Percentiles rank a stretch among this genome's conserved stretches.
phyloP scores from a whole-genome alignment of 2,113 vertebrate species.

The Toxotes jaculatrix region DNA sequence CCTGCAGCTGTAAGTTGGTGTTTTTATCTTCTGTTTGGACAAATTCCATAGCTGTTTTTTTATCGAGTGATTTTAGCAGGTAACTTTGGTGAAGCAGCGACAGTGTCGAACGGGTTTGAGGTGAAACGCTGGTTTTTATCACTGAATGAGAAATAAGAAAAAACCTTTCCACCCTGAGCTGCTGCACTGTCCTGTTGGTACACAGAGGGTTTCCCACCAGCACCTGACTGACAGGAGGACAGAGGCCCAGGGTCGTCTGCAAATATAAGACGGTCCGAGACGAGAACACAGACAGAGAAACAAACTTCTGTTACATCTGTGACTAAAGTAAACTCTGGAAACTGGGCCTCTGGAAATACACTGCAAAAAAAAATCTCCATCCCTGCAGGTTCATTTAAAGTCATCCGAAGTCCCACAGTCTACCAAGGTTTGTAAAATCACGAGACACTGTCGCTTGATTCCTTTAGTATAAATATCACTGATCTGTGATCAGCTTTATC shows the following conservation, averaged over 20 bases:
- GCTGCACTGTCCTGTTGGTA: constrained; percentile 12
- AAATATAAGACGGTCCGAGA: constrained; percentile 17
- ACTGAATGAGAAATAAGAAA: background rate
- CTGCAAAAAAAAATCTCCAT: background rate
- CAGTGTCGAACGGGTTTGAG: no score
- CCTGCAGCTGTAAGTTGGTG: no score
- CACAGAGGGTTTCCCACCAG: constrained; percentile 34
- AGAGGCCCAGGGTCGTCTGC: constrained; percentile 23
- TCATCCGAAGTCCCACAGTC: no score
- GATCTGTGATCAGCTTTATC: background rate
- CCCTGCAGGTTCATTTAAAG: background rate
- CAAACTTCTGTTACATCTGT: background rate
- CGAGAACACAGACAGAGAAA: background rate
- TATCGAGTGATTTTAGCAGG: no score
- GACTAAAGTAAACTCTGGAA: constrained; percentile 33
- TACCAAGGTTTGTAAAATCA: background rate
- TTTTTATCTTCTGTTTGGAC: no score
- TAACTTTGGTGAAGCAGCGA: no score
- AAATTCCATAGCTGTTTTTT: no score
- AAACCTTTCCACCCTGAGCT: constrained; percentile 33
- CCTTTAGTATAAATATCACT: background rate
- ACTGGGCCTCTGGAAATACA: background rate
- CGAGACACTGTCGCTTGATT: background rate
- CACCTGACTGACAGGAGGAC: constrained; percentile 25
- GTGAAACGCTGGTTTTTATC: no score